Percentiles rank a stretch among this genome's conserved stretches.
These are phyloP conservation scores for Phalacrocorax aristotelis DNA, from an alignment of 2,113 vertebrate species.

Conservation along the genomic window DNA sequence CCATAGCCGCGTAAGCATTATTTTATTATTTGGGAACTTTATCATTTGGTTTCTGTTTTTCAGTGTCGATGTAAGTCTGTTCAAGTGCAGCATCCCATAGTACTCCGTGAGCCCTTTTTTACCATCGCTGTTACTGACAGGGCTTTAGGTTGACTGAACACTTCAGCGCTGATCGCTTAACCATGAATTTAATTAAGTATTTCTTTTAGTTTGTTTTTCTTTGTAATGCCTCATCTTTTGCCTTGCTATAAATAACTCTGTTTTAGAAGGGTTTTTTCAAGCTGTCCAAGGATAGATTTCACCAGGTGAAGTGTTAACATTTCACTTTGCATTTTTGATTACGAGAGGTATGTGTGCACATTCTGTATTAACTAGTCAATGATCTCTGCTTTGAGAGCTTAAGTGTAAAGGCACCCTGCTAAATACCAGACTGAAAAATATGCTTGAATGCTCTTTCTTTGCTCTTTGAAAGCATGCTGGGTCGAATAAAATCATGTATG, in stretches of 20 bases:
- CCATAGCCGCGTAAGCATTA: conserved; percentile 90
- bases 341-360: too few species aligned
- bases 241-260: background rate
- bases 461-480: background rate
- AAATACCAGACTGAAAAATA: background rate
- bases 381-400: background rate
- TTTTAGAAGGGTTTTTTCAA: background rate
- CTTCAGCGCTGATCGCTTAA: background rate
- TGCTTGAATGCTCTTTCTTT: background rate
- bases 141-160: background rate
- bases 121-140: background rate
- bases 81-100: background rate
- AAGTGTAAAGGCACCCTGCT: background rate
- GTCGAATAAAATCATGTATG: background rate
- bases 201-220: background rate
- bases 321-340: background rate
- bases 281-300: conserved; percentile 26
- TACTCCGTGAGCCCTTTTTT: background rate
- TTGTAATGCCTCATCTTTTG: background rate
- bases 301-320: conserved; percentile 32
- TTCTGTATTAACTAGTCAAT: background rate
- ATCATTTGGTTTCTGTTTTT: background rate
- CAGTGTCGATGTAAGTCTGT: background rate
- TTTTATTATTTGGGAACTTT: background rate
- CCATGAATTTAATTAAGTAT: background rate